phyloP scores from a whole-genome alignment of 2,888 invertebrate species.

The Corythucha ciliata region DNA sequence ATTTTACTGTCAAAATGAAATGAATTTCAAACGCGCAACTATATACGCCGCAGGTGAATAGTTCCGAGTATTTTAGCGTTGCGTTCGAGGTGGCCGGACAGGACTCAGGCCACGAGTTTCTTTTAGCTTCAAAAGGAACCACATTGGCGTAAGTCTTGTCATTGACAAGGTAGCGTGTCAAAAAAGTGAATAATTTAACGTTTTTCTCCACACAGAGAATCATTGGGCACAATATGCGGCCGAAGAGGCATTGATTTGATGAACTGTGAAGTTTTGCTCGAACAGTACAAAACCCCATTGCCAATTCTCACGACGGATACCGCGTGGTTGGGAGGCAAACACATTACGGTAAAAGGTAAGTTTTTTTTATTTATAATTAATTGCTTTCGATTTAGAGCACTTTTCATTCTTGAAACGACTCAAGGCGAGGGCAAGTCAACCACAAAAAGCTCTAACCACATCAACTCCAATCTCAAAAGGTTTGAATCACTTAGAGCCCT shows the following conservation, averaged over 20 bases:
- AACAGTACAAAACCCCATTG: constrained; percentile 53
- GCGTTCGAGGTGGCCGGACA: constrained; percentile 56
- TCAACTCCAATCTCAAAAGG: too few relatives aligned
- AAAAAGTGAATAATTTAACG: constrained; percentile 4
- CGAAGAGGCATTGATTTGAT: constrained; percentile 55
- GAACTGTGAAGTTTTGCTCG: constrained; percentile 54
- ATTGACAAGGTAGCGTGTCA: not conserved
- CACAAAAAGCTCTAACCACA: too few relatives aligned
- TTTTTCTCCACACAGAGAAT: constrained; percentile 47
- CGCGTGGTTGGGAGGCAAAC: constrained; percentile 55
- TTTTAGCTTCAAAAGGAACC: constrained; percentile 56
- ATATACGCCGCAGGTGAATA: constrained; percentile 52
- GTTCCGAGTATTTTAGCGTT: constrained; percentile 63
- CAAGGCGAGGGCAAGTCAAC: too few relatives aligned
- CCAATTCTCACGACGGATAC: constrained; percentile 53
- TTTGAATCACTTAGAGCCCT: too few relatives aligned
- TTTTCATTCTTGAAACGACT: too few relatives aligned
- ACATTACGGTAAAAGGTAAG: constrained; percentile 55
- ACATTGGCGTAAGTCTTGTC: constrained; percentile 53
- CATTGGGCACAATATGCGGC: constrained; percentile 53
- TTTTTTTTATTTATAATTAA: constrained; percentile 17
- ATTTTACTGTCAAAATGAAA: too few relatives aligned
- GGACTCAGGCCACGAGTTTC: constrained; percentile 48
- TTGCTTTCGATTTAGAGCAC: too few relatives aligned
- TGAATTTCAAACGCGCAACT: not conserved